A percentile compares a stretch with the other conserved stretches of the same genome.
phyloP scores from a whole-genome alignment of 2,797 vertebrate genomes.

The Manis crassicaudata region DNA sequence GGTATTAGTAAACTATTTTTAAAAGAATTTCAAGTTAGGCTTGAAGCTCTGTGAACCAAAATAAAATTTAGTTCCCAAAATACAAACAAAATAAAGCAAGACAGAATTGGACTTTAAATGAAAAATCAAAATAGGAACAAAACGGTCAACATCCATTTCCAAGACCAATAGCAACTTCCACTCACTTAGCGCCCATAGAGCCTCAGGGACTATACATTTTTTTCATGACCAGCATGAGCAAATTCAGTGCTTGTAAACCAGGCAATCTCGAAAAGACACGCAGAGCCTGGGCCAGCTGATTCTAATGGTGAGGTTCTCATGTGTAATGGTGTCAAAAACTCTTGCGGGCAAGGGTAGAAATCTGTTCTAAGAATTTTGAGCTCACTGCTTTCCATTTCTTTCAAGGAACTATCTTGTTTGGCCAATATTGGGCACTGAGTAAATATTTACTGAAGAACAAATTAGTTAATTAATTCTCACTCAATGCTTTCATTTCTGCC shows the following conservation, averaged over 20 bases:
- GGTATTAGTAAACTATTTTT: not conserved
- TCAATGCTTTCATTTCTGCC: not conserved
- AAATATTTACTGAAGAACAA: slow-evolving; percentile 36
- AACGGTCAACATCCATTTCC: not conserved
- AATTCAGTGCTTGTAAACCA: not conserved
- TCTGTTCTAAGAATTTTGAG: not conserved
- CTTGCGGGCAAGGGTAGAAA: not conserved
- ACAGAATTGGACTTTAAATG: not conserved
- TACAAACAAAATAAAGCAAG: slow-evolving; percentile 39
- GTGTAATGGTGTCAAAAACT: not conserved
- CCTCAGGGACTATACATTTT: not conserved
- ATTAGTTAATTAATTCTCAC: not conserved
- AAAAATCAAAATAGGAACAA: slow-evolving; percentile 18
- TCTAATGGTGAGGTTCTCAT: not conserved
- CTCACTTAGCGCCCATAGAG: not conserved
- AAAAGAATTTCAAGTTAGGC: not conserved
- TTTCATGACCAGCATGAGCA: not conserved
- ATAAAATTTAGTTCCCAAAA: not conserved
- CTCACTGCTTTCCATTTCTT: not conserved
- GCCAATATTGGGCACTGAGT: not conserved
- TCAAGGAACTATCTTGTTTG: not conserved
- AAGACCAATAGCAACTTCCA: not conserved
- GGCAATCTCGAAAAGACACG: not conserved
- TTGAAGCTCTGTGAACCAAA: not conserved
- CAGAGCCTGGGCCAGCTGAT: not conserved